Base-by-base conservation (phyloP, 2,888 invertebrate genomes). In the Eupsilia transversa region DNA sequence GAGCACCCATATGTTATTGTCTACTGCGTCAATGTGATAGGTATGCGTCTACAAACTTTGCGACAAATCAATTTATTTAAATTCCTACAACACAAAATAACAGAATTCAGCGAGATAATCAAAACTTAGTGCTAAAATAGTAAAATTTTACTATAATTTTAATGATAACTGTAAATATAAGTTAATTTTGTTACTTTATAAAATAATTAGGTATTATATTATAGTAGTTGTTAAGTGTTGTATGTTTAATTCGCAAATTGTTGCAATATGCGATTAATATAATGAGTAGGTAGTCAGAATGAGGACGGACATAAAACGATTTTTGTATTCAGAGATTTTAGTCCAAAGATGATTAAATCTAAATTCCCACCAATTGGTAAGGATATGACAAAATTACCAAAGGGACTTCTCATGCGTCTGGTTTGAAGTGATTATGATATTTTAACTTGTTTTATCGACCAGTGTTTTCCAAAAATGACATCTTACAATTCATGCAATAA, bases 111-210 rank as follows among this genome's bases (percentile, higher is more conserved):
- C 89, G 87, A 89, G 88, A 89, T 90, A 89, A 89, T 87, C 88
- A 90, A 90, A 90, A 80, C 89, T 91, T 92, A 93, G 93, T 93
- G 92, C 93, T 93, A 94, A 94, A 94, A 93, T 95, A 95, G 95
- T 93, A 93, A 95, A 95, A 94, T 95, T 95, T 94, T 94, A 94
- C 94, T 95, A 95, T 95, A 93, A 93, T 93, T 94, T 94, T 95
- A 94, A 94, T 91, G 91, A 93, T 95, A 93, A 96, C 91, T 96
- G 96, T 96, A 96, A 95, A 96, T 96, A 96, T 96, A 96, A 96
- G 96, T 96, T 96, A 96, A 96, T 95, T 95, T 96, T 96, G 96
- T 96, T 96, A 96, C 95, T 95, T 95, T 95, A 94, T 95, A 95
- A 95, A 92, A 92, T 94, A 95, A 95, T 95, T 96, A 96, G 96